Base-by-base conservation (phyloP, 2,113 vertebrate genomes). In the Dromaius novaehollandiae region DNA sequence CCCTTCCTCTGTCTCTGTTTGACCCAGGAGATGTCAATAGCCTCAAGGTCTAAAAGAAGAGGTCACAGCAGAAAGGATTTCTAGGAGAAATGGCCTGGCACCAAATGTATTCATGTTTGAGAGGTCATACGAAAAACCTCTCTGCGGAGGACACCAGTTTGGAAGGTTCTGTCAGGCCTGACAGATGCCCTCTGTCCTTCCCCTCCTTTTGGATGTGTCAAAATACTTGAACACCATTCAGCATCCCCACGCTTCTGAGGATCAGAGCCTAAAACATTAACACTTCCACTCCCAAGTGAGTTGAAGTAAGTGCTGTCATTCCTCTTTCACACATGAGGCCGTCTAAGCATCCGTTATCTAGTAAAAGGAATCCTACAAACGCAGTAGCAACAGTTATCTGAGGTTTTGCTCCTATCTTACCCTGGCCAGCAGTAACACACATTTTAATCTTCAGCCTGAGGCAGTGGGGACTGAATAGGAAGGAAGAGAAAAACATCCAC, bases 101-200 rank as follows among this genome's bases (percentile, higher is more conserved):
- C 12, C 20, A 71, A 84, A 82, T 8, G 38, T 40, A 60, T 73
- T 82, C 7, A 34, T 60, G 14, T 84, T 82, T 64, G 55, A 76
- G n/a, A 84, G 81, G 55, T 66, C 65, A 94, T 14, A 95, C 61
- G 48, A 85, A 91, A 86, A 90, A 74, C 16, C 20, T 81, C 64
- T 53, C 22, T 28, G 26, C 1, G 0, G 24, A 71, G 18, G 50
- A 66, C 88, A 89, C 50, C 0, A 0, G 24, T 55, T 91, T 16
- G 34, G 80, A 86, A 86, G 14, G 14, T 88, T 89, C 83, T 66
- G 13, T 44, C 80, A 88, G 38, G 76, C 36, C 64, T n/a, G 53
- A 40, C 51, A 61, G 58, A 83, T 61, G 44, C 34, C 26, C 13
- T 66, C 40, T 44, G 68, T 50, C 76, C 25, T 88, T 86, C n/a